Evolutionary conservation across 64 coral and sea anemone genomes (phyloP), one percentile per base, ranked within the genome.

Genomic region (Montipora sp.): DNA sequence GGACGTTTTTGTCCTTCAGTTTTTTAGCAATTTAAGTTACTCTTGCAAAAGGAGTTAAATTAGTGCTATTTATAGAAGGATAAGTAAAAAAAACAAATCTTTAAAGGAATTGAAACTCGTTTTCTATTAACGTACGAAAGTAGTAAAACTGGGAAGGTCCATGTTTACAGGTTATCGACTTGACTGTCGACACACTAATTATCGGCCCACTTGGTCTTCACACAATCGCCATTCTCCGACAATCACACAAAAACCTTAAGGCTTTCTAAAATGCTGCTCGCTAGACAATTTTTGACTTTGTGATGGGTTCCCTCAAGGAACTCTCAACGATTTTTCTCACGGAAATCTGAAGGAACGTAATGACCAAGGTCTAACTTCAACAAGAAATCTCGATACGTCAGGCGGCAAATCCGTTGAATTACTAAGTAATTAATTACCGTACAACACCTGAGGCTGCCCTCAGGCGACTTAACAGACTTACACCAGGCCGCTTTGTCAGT

Each of bases 1-100:
- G 11, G 24, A 85, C 70, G 71, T 85, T 51, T 85, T 72, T 71
- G 8, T 16, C 66, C 70, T 85, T 85, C 65, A 36, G 36, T 6
- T 72, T 85, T 85, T 72, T 18, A 19, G 58, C 67, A 68, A 83
- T 83, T 47, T 20, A 45, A 60, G 79, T 59, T 83, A 67, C 47
- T 57, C 53, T 8, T 11, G 4, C 2, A 21, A 20, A 85, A 19
- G 14, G 22, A 50, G 65, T 61, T 21, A 50, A 70, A 72, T 85
- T 70, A 59, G 22, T 50, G 61, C 82, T 85, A 85, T 85, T 85
- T 71, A 23, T 85, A 72, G 82, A 21, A 43, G 13, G 80, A 12
- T 66, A 43, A 59, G 27, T 60, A 71, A 51, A 43, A 18, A 85
- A 70, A 46, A 48, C 18, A 21, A 85, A 51, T 72, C 71, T 44